Evolutionary conservation across 1,140 invertebrate species (phyloP), one percentile per base, ranked within the genome.

Genomic region (Musca domestica): DNA sequence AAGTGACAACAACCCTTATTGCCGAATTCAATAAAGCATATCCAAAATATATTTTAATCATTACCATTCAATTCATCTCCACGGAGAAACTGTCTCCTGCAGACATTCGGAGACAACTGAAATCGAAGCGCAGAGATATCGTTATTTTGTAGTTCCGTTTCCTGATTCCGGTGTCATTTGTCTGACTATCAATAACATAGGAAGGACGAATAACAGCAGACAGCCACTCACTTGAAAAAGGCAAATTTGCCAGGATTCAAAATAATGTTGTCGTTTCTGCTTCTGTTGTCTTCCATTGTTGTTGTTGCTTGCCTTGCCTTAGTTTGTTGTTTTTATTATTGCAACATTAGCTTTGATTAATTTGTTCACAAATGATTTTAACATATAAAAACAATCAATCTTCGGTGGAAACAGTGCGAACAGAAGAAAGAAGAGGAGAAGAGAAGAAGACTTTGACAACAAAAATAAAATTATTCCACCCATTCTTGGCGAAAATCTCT

Each of bases 321-420:
- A 7, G 34, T 41, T 41, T 41, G 34, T 41, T 41, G 34, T 41
- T 51, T 51, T 23, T 58, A 30, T 61, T 61, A 30, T 61, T 41
- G 27, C 34, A 30, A 34, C 56, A 61, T 61, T 61, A 61, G 56
- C 56, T 34, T 61, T 61, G 56, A 61, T 61, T 61, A 61, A 61
- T 61, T 61, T 61, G 56, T 61, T 61, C 17, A 19, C 27, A 61
- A 61, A 34, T 61, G n/a, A 34, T 19, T 34, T 27, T 61, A 20
- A 34, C 56, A 61, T 61, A 61, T 20, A 61, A 61, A 61, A 61
- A 61, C 56, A 61, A 61, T 61, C 56, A 61, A 61, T 61, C 56
- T 61, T 61, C 56, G 10, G 4, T 5, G 34, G 12, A 41, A 41
- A 12, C 34, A 41, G 34, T 9, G 12, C 6, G 34, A 41, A 41